These are phyloP conservation scores for Prunella himalayana DNA, from an alignment of 2,113 vertebrate species.

Conservation along the genomic window DNA sequence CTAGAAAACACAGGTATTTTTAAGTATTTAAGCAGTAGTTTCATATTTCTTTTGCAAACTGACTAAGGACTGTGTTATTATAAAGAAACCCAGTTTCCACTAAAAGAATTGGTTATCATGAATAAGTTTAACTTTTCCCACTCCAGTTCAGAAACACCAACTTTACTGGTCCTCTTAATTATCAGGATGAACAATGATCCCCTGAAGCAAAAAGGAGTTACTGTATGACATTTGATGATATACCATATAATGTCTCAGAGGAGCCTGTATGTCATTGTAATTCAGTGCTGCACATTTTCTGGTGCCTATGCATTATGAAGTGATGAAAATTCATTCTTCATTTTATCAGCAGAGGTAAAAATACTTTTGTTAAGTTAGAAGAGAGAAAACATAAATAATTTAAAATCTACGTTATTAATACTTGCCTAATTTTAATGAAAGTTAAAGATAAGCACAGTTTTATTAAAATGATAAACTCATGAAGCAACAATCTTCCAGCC, in stretches of 20 bases:
- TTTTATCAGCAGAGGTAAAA: not conserved
- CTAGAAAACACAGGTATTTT: not conserved
- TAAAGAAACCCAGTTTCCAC: not conserved
- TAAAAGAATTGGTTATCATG: not conserved
- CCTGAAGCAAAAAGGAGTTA: not conserved
- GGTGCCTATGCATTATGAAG: not conserved
- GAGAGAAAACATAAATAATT: not conserved
- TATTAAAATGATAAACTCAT: not conserved
- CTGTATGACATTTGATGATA: conserved; percentile 1
- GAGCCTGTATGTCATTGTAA: not conserved
- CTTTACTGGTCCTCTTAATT: not conserved
- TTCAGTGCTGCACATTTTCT: not conserved
- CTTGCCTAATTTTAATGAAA: not conserved
- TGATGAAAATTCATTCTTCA: not conserved
- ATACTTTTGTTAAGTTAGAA: not conserved
- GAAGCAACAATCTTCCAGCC: not conserved
- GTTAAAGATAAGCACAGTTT: not conserved
- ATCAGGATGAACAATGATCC: not conserved
- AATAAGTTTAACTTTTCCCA: not conserved
- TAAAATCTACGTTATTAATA: not conserved
- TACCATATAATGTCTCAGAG: not conserved
- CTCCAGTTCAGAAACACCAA: not conserved
- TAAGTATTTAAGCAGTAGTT: not conserved
- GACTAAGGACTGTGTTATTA: not conserved
- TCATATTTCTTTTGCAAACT: not conserved